Base-by-base conservation (phyloP, 2,888 invertebrate genomes). In the Selenia dentaria region DNA sequence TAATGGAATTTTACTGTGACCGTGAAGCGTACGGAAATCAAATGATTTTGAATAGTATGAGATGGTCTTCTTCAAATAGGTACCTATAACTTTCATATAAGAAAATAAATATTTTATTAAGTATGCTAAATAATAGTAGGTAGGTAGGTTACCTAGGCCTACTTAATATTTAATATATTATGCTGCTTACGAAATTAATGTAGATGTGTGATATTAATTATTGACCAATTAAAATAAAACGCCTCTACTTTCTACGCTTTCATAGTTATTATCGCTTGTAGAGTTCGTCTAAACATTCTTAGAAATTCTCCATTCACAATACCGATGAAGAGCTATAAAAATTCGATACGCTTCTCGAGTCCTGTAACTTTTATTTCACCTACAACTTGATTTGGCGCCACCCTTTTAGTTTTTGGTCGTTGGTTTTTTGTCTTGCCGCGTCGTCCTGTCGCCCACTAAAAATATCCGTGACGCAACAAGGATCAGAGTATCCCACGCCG, bases 381-480 rank as follows among this genome's bases (percentile, higher is more conserved):
- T 62, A 65, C 62, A 68, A 64, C 59, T 59, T 64, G 63, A 74
- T 71, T 70, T 70, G 85, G 86, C 85, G 86, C 87, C 87, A 83
- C 79, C 83, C 80, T 79, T 76, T 64, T 46, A 49, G 35, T 83
- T 88, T 86, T 84, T n/a, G n/a, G n/a, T n/a, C n/a, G n/a, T n/a
- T n/a, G n/a, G n/a, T n/a, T n/a, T 87, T 88, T 22, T 22, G 78
- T 75, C 56, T 47, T 58, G 76, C 63, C 78, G 71, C 78, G 79
- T 77, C 84, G 74, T 70, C 69, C 72, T 73, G 79, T 69, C 77
- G 74, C 67, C 73, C 49, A 65, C 86, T 87, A 87, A 83, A 89
- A 86, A 88, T 88, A 88, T 67, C 78, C 70, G 67, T 89, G 89
- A 88, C 83, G 87, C 73, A 80, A 82, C 54, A 65, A 67, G 67